These are phyloP conservation scores for Sussaba pulchella DNA, from an alignment of 2,888 invertebrate genomes.

Conservation along the genomic window DNA sequence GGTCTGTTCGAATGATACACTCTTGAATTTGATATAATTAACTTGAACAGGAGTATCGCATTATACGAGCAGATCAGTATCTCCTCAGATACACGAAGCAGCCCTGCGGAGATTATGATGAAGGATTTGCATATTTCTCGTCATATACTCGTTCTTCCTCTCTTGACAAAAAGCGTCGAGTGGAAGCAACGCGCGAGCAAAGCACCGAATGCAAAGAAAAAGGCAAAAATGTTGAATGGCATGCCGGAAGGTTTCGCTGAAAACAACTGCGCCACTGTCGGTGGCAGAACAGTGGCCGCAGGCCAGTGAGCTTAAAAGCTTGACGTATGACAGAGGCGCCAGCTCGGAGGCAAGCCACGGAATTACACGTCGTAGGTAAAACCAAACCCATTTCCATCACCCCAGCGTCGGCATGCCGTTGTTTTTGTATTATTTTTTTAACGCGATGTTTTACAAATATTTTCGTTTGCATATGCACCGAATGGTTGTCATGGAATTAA, in stretches of 20 bases:
- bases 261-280: conserved; percentile 19
- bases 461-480: too few relatives aligned
- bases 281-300: background rate
- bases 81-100: background rate
- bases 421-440: background rate
- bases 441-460: background rate
- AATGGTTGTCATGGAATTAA: too few relatives aligned
- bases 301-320: conserved; percentile 37
- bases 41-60: background rate
- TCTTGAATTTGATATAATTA: background rate
- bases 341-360: conserved; percentile 26
- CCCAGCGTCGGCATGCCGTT: too few relatives aligned
- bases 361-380: conserved; percentile 36
- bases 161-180: conserved; percentile 8
- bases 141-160: background rate
- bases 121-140: background rate
- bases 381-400: conserved; percentile 5
- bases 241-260: conserved; percentile 28
- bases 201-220: background rate
- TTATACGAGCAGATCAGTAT: background rate
- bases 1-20: background rate
- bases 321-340: background rate
- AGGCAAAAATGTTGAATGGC: conserved; percentile 7
- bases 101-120: background rate
- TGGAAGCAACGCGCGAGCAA: conserved; percentile 6